Evolutionary conservation across 1,140 invertebrate species (phyloP), one percentile per base, ranked within the genome.

Genomic region (Samia ricini): DNA sequence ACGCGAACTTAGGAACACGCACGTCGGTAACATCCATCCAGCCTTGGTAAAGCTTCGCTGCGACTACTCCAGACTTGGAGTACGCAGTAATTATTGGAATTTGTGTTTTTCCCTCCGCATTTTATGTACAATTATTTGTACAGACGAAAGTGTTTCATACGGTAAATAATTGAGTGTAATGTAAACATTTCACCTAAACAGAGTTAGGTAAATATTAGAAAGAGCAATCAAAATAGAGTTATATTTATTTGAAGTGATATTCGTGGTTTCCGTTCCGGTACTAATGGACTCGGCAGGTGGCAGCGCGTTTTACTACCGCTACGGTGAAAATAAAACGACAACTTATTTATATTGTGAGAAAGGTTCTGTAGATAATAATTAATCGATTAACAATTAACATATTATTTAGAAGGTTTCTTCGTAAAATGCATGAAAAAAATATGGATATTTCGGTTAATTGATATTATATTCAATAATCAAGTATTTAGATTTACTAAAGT

Each of bases 181-280:
- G 52, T 23, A 55, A 55, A 55, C 52, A 24, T 24, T 24, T 22
- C 10, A n/a, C 22, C 4, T 55, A 24, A 55, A 22, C 24, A 55
- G 21, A 55, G 52, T 55, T 24, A 55, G 52, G 21, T 23, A 59
- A 59, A 49, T 42, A 56, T 24, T 18, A 81, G 76, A 70, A 62
- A 73, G 73, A 72, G 72, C 71, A 82, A 82, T 82, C 76, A 77
- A 80, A 80, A 80, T 71, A 78, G 72, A 82, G 74, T 82, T 76
- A 77, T 76, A 77, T 79, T 77, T 77, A 77, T 77, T 72, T 66
- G 69, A 75, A 61, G 66, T 69, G 73, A 76, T 78, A 66, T 66
- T 69, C 68, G 66, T 73, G 71, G 68, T 74, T 75, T 82, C 61
- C 59, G 72, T 81, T 76, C 76, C 77, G 78, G 74, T 66, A 57